Conservation (phyloP, 1,140 invertebrate genomes). For the Carcinoscorpius rotundicauda region DNA sequence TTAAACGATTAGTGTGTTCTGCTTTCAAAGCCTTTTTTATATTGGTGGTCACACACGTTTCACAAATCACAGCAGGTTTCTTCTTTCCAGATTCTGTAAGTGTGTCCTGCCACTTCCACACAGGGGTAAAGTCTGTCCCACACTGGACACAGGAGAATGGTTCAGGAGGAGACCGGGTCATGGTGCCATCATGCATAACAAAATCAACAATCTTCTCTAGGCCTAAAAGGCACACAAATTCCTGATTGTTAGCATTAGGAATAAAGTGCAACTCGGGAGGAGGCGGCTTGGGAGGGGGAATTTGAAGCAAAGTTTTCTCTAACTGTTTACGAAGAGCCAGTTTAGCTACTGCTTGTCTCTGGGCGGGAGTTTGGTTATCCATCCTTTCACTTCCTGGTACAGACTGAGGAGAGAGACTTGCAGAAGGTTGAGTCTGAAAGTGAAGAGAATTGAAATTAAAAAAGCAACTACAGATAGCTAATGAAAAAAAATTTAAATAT, state of each 20-base stretch:
- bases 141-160: slow-evolving; percentile 91
- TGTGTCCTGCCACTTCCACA: slow-evolving; percentile 93
- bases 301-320: slow-evolving; percentile 92
- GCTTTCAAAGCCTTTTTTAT: slow-evolving; percentile 95
- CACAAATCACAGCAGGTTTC: slow-evolving; percentile 67
- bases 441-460: too few relatives aligned
- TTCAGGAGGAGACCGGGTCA: slow-evolving; percentile 35
- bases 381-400: slow-evolving; percentile 34
- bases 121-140: slow-evolving; percentile 92
- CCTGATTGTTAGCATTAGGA: slow-evolving; percentile 90
- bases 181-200: slow-evolving; percentile 51
- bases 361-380: slow-evolving; percentile 74
- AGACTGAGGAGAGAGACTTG: slow-evolving; percentile 10
- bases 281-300: slow-evolving; percentile 92
- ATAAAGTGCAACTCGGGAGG: slow-evolving; percentile 99
- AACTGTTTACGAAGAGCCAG: slow-evolving; percentile 88
- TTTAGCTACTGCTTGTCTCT: slow-evolving; percentile 92
- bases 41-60: slow-evolving; percentile 92
- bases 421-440: too few relatives aligned
- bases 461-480: too few relatives aligned
- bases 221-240: slow-evolving; percentile 92
- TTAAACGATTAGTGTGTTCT: slow-evolving; percentile 92
- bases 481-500: too few relatives aligned
- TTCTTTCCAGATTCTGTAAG: slow-evolving; percentile 30
- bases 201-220: slow-evolving; percentile 94